Percentiles rank a stretch among this genome's conserved stretches.
These are phyloP conservation scores for Aporophyla lueneburgensis DNA, from an alignment of 2,888 invertebrate species.

Conservation along the genomic window DNA sequence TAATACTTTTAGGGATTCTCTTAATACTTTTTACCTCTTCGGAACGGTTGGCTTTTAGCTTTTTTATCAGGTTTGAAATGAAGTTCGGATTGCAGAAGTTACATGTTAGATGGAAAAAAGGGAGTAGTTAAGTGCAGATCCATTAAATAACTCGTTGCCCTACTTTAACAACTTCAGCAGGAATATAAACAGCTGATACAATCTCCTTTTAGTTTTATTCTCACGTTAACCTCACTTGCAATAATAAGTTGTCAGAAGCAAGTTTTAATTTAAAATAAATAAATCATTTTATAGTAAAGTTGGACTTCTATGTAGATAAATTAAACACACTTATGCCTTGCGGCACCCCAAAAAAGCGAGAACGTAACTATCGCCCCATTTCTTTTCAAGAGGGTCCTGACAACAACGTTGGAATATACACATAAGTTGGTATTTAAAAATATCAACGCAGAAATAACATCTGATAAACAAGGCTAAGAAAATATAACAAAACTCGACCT, in stretches of 20 bases:
- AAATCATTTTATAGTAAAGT: not conserved
- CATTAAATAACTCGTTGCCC: constrained; percentile 63
- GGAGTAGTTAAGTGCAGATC: constrained; percentile 30
- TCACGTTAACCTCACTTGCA: constrained; percentile 37
- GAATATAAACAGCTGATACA: constrained; percentile 58
- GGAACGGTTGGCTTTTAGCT: not conserved
- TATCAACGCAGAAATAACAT: too few relatives aligned
- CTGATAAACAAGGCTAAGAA: too few relatives aligned
- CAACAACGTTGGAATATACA: not conserved
- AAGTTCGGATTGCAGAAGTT: not conserved
- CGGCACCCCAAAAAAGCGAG: not conserved
- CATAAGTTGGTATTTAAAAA: constrained; percentile 9
- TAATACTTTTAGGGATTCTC: not conserved
- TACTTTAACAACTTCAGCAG: constrained; percentile 61
- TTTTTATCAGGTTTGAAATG: not conserved
- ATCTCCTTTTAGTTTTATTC: constrained; percentile 57
- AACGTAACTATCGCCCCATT: too few relatives aligned
- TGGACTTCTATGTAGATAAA: not conserved
- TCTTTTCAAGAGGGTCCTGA: too few relatives aligned
- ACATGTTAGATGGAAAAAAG: constrained; percentile 7
- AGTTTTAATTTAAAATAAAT: not conserved
- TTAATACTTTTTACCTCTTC: not conserved
- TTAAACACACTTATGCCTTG: not conserved
- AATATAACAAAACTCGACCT: constrained; percentile 24
- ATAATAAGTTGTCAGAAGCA: not conserved